These are phyloP conservation scores for Dipodomys spectabilis DNA, from an alignment of 2,113 vertebrate species.

Conservation along the genomic window DNA sequence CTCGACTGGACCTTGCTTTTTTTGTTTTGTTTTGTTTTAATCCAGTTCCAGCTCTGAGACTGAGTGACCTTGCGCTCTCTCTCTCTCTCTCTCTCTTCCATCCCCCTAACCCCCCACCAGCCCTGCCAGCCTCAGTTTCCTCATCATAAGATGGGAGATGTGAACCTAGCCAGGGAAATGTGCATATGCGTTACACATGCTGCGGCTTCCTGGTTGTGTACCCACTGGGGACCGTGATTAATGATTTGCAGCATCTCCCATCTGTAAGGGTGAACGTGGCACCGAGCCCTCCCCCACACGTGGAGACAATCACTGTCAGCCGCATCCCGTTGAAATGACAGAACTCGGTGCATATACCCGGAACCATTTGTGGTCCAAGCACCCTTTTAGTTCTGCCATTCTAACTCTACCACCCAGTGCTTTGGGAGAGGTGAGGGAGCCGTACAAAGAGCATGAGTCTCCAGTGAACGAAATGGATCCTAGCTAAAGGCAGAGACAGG, in stretches of 20 bases:
- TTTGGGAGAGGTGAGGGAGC: neutral
- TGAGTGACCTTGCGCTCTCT: no score
- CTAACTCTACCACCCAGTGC: neutral
- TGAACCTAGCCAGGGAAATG: neutral
- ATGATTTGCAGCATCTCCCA: neutral
- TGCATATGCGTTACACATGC: neutral
- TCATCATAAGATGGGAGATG: neutral
- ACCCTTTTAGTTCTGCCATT: neutral
- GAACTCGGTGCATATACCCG: neutral
- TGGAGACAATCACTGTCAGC: slow-evolving; percentile 31
- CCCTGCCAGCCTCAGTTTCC: slow-evolving; percentile 34
- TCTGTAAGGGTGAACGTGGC: slow-evolving; percentile 15
- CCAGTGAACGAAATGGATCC: neutral
- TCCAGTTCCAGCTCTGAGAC: no score
- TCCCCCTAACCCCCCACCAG: neutral
- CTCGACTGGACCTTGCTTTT: no score
- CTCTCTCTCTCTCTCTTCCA: neutral
- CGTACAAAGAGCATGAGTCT: neutral
- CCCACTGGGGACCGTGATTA: neutral
- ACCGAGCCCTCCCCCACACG: neutral
- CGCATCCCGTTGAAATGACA: slow-evolving; percentile 1
- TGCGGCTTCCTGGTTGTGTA: neutral
- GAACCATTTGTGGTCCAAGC: neutral
- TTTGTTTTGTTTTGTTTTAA: no score
- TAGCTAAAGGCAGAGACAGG: neutral